A percentile compares a stretch with the other conserved stretches of the same genome.
phyloP scores from a whole-genome alignment of 2,888 invertebrate species.

The Harpalus rufipes region DNA sequence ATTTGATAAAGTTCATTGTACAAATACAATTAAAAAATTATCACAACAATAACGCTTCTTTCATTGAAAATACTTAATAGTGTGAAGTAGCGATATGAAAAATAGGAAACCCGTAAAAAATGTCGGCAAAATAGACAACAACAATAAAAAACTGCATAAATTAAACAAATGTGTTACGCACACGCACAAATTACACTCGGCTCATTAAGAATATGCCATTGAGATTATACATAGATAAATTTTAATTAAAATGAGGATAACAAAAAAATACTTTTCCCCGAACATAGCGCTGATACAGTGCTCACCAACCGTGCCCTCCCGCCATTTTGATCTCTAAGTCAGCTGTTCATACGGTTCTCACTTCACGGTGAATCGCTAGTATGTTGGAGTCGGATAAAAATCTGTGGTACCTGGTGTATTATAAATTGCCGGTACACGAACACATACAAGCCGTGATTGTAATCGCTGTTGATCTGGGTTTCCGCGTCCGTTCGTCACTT shows the following conservation, averaged over 20 bases:
- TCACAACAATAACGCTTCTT: conserved; percentile 16
- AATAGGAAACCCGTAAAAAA: conserved; percentile 51
- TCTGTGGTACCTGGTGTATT: conserved; percentile 59
- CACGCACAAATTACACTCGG: conserved; percentile 64
- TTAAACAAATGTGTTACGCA: conserved; percentile 66
- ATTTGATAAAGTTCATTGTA: neutral
- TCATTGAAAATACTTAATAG: conserved; percentile 50
- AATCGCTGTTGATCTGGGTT: conserved; percentile 59
- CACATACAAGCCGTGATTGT: conserved; percentile 58
- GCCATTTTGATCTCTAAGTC: conserved; percentile 25
- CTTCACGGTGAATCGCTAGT: neutral
- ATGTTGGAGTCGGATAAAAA: conserved; percentile 62
- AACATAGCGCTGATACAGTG: conserved; percentile 61
- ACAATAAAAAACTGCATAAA: conserved; percentile 63
- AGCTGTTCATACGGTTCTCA: neutral
- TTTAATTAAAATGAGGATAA: conserved; percentile 63
- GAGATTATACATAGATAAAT: conserved; percentile 64
- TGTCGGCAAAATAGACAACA: conserved; percentile 40
- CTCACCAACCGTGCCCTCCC: conserved; percentile 31
- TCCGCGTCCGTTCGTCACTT: conserved; percentile 62
- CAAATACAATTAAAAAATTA: conserved; percentile 26
- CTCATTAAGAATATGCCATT: conserved; percentile 65
- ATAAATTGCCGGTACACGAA: conserved; percentile 61
- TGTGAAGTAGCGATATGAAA: conserved; percentile 48
- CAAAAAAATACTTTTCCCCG: conserved; percentile 61